Conservation (phyloP, 2,797 vertebrate species). For the Myotis planiceps region DNA sequence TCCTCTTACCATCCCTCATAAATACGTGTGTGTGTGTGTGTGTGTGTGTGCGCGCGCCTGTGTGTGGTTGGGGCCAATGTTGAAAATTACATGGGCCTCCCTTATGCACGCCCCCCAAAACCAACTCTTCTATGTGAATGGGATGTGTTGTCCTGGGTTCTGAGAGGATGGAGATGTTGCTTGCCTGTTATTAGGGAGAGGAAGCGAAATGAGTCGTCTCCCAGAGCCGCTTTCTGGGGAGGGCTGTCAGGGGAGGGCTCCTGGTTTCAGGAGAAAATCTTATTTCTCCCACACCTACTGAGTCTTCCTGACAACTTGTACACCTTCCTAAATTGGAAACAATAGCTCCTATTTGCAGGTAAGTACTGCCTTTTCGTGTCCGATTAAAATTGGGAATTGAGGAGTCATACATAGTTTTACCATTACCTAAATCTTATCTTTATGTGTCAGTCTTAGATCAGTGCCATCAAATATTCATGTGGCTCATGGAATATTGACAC, state of each 20-base stretch:
- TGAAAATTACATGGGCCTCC: not conserved
- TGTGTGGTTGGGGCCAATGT: not conserved
- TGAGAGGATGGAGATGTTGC: not conserved
- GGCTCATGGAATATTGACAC: not conserved
- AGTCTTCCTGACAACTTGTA: not conserved
- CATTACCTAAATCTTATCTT: not conserved
- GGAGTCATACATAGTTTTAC: not conserved
- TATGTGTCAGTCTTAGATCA: not conserved
- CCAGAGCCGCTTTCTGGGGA: not conserved
- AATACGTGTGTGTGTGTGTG: not conserved
- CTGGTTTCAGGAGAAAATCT: not conserved
- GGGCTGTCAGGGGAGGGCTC: not conserved
- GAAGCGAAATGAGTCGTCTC: not conserved
- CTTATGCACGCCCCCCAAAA: accelerated
- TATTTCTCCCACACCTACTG: not conserved
- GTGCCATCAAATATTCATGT: not conserved
- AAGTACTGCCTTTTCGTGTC: not conserved
- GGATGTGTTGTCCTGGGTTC: accelerated
- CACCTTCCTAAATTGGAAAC: not conserved
- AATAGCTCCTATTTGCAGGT: not conserved
- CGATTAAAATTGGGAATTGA: not conserved
- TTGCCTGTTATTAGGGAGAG: not conserved
- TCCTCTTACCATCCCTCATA: not conserved
- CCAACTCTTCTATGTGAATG: accelerated
- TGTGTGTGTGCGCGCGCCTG: not conserved